These are phyloP conservation scores for Mimas tiliae DNA, from an alignment of 2,888 invertebrate species.

Conservation along the genomic window DNA sequence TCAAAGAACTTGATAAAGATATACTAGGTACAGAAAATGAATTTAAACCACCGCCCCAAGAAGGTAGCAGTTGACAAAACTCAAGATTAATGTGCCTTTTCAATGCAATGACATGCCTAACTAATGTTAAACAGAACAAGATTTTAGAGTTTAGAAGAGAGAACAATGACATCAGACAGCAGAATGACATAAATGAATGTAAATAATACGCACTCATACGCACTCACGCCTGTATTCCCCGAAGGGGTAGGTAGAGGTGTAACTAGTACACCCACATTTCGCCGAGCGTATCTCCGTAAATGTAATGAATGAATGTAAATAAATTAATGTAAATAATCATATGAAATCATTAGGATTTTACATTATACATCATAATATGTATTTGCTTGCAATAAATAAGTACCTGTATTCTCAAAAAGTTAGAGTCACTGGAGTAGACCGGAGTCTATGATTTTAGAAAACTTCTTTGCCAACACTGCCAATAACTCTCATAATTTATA, in stretches of 20 bases:
- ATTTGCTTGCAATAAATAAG: slow-evolving; percentile 19
- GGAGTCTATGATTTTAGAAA: neutral
- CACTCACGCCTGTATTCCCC: no score
- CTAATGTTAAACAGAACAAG: slow-evolving; percentile 36
- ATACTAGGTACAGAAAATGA: slow-evolving; percentile 88
- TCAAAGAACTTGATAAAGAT: slow-evolving; percentile 90
- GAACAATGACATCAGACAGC: slow-evolving; percentile 30
- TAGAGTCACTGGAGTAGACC: neutral
- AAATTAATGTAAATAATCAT: neutral
- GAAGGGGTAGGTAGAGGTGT: no score
- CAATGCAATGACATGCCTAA: slow-evolving; percentile 52
- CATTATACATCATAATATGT: neutral
- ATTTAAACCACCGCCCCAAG: slow-evolving; percentile 78
- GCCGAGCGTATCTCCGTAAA: no score
- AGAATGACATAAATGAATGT: slow-evolving; percentile 31
- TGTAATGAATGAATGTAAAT: no score
- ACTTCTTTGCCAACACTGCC: neutral
- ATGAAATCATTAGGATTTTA: slow-evolving; percentile 9
- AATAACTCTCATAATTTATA: neutral
- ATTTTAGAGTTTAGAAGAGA: slow-evolving; percentile 32
- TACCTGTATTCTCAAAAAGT: slow-evolving; percentile 1
- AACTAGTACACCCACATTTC: no score
- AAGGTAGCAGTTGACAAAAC: slow-evolving; percentile 80
- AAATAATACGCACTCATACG: no score
- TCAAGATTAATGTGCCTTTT: slow-evolving; percentile 53